Percentiles rank a stretch among this genome's conserved stretches.
These are phyloP conservation scores for Pristis pectinata DNA, from an alignment of 2,797 vertebrate species.

Conservation along the genomic window DNA sequence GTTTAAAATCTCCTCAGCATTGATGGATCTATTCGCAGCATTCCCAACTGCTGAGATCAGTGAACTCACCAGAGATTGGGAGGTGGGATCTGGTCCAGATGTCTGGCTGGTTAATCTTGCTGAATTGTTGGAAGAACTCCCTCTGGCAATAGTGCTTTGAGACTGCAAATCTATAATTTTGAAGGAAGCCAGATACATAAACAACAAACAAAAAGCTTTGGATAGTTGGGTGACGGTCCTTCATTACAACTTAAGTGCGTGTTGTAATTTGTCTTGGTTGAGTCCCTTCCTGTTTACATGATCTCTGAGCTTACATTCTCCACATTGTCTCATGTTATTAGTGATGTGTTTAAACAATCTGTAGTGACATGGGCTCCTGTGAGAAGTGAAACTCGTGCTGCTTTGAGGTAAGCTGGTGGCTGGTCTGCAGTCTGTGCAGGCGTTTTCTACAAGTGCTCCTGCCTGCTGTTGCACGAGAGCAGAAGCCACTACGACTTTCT, in stretches of 20 bases:
- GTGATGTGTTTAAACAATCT: slow-evolving; percentile 2
- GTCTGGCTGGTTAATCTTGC: slow-evolving; percentile 10
- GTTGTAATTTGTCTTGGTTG: slow-evolving; percentile 1
- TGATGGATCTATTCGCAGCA: not conserved
- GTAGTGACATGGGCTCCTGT: not conserved
- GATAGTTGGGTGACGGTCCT: not conserved
- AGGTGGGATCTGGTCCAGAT: not conserved
- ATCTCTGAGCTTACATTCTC: not conserved
- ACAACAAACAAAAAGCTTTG: not conserved
- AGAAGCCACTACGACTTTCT: not conserved
- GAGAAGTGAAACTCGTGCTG: not conserved
- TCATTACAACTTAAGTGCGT: not conserved
- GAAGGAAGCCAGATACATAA: not conserved
- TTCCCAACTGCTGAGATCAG: not conserved
- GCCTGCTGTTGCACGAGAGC: not conserved
- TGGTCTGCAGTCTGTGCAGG: not conserved
- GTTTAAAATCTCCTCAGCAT: not conserved
- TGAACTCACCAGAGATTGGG: not conserved
- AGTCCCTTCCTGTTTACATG: slow-evolving; percentile 28
- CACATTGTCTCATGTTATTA: not conserved
- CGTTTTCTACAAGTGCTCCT: not conserved
- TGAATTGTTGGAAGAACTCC: not conserved
- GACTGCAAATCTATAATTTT: not conserved
- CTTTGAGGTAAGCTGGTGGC: not conserved
- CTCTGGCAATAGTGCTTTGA: not conserved